Evolutionary conservation across 1,140 invertebrate species (phyloP).

Genomic region (Eupristina koningsbergeri): DNA sequence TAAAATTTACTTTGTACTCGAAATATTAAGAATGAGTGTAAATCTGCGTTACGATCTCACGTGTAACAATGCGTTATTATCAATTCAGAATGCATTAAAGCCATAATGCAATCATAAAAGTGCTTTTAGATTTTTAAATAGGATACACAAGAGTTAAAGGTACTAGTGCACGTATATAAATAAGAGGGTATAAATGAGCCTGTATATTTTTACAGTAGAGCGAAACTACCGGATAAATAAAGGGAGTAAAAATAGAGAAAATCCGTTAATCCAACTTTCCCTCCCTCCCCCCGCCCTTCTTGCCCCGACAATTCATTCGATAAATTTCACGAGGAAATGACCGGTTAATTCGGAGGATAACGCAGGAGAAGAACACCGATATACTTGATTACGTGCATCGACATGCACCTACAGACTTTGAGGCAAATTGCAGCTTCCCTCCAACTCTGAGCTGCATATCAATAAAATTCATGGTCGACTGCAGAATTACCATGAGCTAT

Average conservation of each 20-base stretch:
- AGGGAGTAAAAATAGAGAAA: neutral
- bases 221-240: neutral
- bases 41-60: neutral
- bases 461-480: constrained; percentile 11
- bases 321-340: constrained; percentile 31
- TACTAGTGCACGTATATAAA: neutral
- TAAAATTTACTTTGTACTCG: neutral
- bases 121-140: neutral
- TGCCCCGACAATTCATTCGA: neutral
- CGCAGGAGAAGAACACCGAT: neutral
- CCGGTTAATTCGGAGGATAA: constrained; percentile 26
- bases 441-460: constrained; percentile 1
- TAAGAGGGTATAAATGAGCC: neutral
- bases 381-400: constrained; percentile 2
- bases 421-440: neutral
- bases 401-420: neutral
- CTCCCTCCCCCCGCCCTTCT: neutral
- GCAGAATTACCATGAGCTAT: neutral
- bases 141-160: neutral
- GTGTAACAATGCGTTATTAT: neutral
- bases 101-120: neutral
- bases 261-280: neutral
- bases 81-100: neutral
- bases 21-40: neutral
- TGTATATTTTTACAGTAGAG: neutral